Conservation (phyloP, 2,888 invertebrate species). For the Tanytarsus gracilentus region DNA sequence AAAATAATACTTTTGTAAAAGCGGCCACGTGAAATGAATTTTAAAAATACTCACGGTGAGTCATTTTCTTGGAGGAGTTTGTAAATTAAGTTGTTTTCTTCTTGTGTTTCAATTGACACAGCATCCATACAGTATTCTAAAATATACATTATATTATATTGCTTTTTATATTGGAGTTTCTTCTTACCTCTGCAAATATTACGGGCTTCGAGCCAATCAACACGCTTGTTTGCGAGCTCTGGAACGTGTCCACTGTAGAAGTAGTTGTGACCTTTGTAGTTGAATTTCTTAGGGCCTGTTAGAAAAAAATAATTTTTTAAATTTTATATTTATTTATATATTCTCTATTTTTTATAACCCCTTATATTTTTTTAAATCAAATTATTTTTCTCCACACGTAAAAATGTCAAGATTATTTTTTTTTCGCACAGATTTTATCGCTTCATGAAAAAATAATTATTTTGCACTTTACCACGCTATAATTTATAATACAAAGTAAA, state of each 20-base stretch:
- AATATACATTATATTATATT: no score
- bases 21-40: no score
- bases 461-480: no score
- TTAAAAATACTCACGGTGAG: no score
- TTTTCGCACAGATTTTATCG: no score
- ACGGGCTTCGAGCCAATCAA: constrained; percentile 85
- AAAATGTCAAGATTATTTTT: no score
- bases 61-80: constrained; percentile 80
- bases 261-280: constrained; percentile 77
- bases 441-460: no score
- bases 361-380: neutral
- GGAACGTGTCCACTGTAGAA: constrained; percentile 79
- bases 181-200: constrained; percentile 83
- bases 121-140: constrained; percentile 93
- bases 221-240: constrained; percentile 64
- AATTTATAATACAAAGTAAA: no score
- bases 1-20: no score
- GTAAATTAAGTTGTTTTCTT: constrained; percentile 83
- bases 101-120: constrained; percentile 79
- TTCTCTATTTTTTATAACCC: neutral
- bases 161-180: no score
- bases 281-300: constrained; percentile 83
- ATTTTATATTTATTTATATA: constrained; percentile 19
- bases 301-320: constrained; percentile 33
- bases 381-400: no score